Evolutionary conservation across 2,113 vertebrate species (phyloP), one percentile per base, ranked within the genome.

Genomic region (Asarcornis scutulata): DNA sequence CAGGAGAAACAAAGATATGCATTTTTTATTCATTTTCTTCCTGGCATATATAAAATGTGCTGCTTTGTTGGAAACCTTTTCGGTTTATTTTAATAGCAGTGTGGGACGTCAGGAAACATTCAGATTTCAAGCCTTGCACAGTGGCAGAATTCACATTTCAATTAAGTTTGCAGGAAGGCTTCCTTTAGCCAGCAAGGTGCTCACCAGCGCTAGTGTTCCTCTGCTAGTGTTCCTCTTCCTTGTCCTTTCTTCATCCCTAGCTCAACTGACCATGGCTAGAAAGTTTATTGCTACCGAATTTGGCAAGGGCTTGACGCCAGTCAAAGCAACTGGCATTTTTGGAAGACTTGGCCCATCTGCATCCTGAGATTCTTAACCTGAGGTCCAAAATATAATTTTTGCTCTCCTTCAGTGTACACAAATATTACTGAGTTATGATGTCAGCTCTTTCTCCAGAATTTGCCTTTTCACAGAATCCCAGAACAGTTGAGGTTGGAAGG

Each of bases 1-100:
- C 95, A 84, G 60, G 53, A 96, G 88, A 90, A 95, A 97, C 88
- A 96, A 96, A 93, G 83, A 81, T 93, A 86, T 2, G 53, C 86
- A 90, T 96, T 96, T 96, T 96, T 56, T 91, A 97, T 96, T 96
- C 88, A 94, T 93, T 93, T 96, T 90, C 83, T 82, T 64, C 76
- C 77, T 96, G 96, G 92, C 69, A 3, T 92, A 50, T 86, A 22
- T 36, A 96, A 95, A 96, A 94, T 89, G 77, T 55, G 79, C 83
- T 73, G 60, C 83, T 96, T 96, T 97, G 93, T 94, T 95, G 83
- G 60, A 86, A 91, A 83, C 56, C 38, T 86, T 88, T 91, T 81
- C 0, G 2, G 83, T 95, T 96, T 96, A 84, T 96, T 97, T 97
- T 94, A 93, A 93, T 72, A 86, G 80, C 80, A 72, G 83, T 25